A percentile compares a stretch with the other conserved stretches of the same genome.
phyloP scores from a whole-genome alignment of 1,140 invertebrate genomes.

The Pteromalus puparum region DNA sequence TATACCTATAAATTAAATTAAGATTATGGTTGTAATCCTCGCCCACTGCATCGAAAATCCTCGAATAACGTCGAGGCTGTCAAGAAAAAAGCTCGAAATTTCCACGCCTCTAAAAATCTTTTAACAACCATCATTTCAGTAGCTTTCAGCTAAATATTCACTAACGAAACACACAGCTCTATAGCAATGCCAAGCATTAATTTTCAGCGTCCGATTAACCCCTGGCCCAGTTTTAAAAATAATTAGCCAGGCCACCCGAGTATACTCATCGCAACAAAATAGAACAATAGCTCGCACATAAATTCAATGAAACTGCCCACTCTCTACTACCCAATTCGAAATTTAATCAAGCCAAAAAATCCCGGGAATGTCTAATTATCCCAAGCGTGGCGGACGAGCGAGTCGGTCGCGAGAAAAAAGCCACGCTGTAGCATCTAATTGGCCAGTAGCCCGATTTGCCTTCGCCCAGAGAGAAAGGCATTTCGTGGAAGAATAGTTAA shows the following conservation, averaged over 20 bases:
- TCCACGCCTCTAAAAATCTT: no score
- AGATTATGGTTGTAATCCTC: no score
- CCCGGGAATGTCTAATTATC: no score
- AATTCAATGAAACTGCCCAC: neutral
- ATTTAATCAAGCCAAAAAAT: neutral
- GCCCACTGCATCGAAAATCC: no score
- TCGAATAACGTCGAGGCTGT: no score
- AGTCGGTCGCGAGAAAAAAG: neutral
- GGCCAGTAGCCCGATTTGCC: neutral
- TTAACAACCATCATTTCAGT: no score
- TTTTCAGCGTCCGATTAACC: neutral
- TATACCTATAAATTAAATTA: no score
- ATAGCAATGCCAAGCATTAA: neutral
- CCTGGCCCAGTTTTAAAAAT: constrained; percentile 3
- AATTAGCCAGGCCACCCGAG: neutral
- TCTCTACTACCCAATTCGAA: neutral
- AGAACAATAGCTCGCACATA: neutral
- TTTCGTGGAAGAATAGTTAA: neutral
- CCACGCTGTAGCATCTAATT: neutral
- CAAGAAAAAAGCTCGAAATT: no score
- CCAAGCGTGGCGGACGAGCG: no score
- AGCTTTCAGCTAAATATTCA: no score
- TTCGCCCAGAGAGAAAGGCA: neutral
- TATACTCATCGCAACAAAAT: neutral
- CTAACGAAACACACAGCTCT: no score